Percentiles rank a stretch among this genome's conserved stretches.
Evolutionary conservation across 2,797 vertebrate genomes (phyloP).

Genomic region (Typhlichthys subterraneus): DNA sequence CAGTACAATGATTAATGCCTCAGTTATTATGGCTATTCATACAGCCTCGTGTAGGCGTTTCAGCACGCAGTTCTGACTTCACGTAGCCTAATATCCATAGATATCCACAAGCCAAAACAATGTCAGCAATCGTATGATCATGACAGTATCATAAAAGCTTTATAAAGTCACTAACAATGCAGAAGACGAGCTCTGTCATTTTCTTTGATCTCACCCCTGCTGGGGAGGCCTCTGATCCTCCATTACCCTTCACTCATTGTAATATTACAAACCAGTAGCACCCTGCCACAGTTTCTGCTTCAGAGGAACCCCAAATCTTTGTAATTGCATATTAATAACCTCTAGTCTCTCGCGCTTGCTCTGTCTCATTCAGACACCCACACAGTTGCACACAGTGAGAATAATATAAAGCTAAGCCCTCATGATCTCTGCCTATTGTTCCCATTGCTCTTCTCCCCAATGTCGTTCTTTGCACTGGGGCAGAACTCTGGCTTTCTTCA

Average conservation of each 20-base stretch:
- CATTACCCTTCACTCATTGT: conserved; percentile 51
- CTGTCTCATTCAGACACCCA: conserved; percentile 6
- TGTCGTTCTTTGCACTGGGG: conserved; percentile 52
- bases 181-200: conserved; percentile 48
- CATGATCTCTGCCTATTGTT: conserved; percentile 54
- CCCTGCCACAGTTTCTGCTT: conserved; percentile 49
- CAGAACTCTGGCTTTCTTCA: conserved; percentile 57
- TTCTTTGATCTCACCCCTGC: conserved; percentile 63
- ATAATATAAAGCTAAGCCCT: conserved; percentile 62
- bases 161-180: conserved; percentile 57
- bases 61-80: conserved; percentile 28
- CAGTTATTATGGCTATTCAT: conserved; percentile 15
- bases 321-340: conserved; percentile 67
- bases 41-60: conserved; percentile 18
- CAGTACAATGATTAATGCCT: conserved; percentile 29
- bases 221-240: conserved; percentile 65
- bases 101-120: conserved; percentile 32
- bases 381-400: conserved; percentile 14
- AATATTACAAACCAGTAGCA: conserved; percentile 64
- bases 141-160: conserved; percentile 51
- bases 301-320: conserved; percentile 60
- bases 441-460: conserved; percentile 67
- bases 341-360: conserved; percentile 10
- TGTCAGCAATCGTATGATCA: conserved; percentile 41
- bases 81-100: conserved; percentile 20